phyloP scores from a whole-genome alignment of 2,888 invertebrate genomes.

The Masnerella sp. region DNA sequence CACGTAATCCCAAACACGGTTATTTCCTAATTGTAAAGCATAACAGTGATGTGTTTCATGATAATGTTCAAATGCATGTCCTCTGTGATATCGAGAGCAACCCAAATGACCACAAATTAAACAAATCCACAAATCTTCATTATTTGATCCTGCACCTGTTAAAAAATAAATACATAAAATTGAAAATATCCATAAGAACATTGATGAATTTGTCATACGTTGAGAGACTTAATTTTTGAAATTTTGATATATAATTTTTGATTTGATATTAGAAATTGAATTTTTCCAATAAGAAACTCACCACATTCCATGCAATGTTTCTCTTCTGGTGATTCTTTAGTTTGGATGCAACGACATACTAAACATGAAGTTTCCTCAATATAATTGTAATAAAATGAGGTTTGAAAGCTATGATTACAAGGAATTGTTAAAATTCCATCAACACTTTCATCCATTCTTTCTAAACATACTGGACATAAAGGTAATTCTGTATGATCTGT shows the following conservation, averaged over 20 bases:
- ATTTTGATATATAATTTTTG: too few relatives aligned
- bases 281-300: constrained; percentile 35
- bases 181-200: too few relatives aligned
- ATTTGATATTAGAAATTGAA: too few relatives aligned
- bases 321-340: constrained; percentile 86
- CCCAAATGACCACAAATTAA: constrained; percentile 99
- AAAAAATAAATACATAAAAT: too few relatives aligned
- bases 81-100: constrained; percentile 93
- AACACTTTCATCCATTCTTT: constrained; percentile 99
- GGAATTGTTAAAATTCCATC: constrained; percentile 98
- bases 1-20: constrained; percentile 99
- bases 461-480: constrained; percentile 97
- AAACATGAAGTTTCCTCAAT: constrained; percentile 98
- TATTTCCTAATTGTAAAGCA: constrained; percentile 96
- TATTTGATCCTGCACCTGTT: constrained; percentile 77
- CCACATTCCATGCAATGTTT: constrained; percentile 86
- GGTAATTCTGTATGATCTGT: constrained; percentile 95
- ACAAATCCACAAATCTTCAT: constrained; percentile 98
- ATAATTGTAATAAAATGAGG: constrained; percentile 93
- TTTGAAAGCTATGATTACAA: constrained; percentile 99
- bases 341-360: constrained; percentile 94
- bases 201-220: too few relatives aligned
- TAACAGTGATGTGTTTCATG: constrained; percentile 97
- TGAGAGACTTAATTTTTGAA: too few relatives aligned
- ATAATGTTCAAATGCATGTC: constrained; percentile 98